These are phyloP conservation scores for Anableps anableps DNA, from an alignment of 2,797 vertebrate genomes.

Conservation along the genomic window DNA sequence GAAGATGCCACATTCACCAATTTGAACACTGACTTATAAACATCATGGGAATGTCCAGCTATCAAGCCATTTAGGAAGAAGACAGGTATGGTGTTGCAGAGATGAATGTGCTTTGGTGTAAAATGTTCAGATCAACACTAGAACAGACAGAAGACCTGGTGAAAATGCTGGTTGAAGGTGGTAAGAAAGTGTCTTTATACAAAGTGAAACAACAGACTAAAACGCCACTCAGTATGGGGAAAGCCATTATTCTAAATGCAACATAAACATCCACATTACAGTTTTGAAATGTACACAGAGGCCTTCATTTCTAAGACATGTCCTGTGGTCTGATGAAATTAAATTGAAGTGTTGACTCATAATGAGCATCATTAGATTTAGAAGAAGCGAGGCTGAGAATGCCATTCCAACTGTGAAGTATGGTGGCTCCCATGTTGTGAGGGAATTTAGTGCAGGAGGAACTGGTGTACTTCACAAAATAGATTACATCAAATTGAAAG, in stretches of 20 bases:
- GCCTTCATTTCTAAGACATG: background rate
- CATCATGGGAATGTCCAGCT: background rate
- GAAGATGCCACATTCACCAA: background rate
- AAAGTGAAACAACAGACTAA: background rate
- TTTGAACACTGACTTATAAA: background rate
- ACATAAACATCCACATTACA: background rate
- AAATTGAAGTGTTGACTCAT: background rate
- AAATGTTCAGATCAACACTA: background rate
- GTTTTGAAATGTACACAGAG: background rate
- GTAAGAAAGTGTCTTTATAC: background rate
- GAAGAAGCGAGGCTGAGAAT: background rate
- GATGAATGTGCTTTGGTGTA: background rate
- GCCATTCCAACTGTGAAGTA: background rate
- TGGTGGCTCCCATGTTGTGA: background rate
- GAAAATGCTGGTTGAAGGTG: background rate
- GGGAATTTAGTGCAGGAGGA: background rate
- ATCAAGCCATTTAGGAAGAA: background rate
- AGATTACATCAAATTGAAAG: background rate
- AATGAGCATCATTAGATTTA: background rate
- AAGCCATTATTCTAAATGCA: background rate
- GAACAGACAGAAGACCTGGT: background rate
- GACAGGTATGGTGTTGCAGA: background rate
- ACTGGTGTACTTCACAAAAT: background rate
- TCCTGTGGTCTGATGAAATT: background rate
- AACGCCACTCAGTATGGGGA: background rate